Conservation (phyloP, 2,797 vertebrate genomes). For the Sibirionetta formosa region DNA sequence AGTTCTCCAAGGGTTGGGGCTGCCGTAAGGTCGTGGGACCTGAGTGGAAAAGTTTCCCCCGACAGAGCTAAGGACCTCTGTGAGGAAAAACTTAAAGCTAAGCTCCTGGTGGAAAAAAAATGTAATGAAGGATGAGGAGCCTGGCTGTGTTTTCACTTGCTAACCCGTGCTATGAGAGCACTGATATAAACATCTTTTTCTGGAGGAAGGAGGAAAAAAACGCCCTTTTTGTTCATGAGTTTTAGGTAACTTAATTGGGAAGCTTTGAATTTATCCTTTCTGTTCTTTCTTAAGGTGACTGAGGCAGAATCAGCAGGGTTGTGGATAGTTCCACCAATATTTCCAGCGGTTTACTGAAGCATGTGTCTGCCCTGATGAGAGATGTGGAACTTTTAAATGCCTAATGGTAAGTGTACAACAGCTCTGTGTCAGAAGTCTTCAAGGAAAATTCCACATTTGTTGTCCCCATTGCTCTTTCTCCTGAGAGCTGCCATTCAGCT, state of each 20-base stretch:
- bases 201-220: too few species aligned
- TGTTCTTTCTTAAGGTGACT: not conserved
- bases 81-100: not conserved
- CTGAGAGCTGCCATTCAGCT: not conserved
- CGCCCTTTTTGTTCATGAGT: not conserved
- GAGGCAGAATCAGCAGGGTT: not conserved
- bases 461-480: not conserved
- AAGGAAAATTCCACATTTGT: not conserved
- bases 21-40: not conserved
- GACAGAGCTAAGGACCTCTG: not conserved
- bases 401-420: not conserved
- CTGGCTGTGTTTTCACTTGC: not conserved
- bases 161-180: not conserved
- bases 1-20: not conserved
- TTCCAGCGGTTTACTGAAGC: not conserved
- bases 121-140: not conserved
- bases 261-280: not conserved
- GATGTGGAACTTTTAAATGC: not conserved
- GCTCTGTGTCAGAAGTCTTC: not conserved
- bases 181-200: not conserved
- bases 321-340: not conserved
- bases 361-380: fast-evolving
- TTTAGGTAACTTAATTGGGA: not conserved
- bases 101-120: not conserved
- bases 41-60: not conserved